These are phyloP conservation scores for Eucidaris tribuloides DNA, from an alignment of 35 echinoderm and acorn worm genomes.

Conservation along the genomic window DNA sequence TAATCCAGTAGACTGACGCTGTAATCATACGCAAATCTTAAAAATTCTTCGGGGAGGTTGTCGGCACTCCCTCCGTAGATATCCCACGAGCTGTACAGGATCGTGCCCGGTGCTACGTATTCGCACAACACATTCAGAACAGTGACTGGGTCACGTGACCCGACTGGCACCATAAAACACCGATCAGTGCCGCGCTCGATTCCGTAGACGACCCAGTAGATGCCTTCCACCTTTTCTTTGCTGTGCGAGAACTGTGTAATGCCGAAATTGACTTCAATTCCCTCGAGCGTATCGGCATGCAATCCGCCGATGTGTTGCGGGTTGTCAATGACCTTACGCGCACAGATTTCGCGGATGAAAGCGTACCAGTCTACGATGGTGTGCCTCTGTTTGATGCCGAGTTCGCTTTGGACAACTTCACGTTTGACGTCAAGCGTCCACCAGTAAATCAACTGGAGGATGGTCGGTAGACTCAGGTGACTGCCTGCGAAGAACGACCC, in stretches of 20 bases:
- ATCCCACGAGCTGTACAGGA: too few species aligned
- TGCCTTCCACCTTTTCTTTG: not conserved
- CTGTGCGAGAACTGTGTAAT: not conserved
- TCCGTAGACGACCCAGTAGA: not conserved
- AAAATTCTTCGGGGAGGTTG: not conserved
- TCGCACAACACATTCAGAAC: not conserved
- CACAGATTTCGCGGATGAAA: not conserved
- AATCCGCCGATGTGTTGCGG: not conserved
- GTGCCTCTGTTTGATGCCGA: not conserved
- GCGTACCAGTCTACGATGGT: constrained; percentile 2
- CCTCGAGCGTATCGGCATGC: not conserved
- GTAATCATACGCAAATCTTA: not conserved
- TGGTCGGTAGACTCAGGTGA: not conserved
- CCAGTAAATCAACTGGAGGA: not conserved
- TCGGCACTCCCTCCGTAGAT: too few species aligned
- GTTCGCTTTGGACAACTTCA: not conserved
- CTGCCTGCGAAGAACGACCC: constrained; percentile 2
- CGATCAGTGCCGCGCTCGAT: not conserved
- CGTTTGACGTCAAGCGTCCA: not conserved
- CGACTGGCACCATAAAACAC: not conserved
- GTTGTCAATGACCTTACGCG: not conserved
- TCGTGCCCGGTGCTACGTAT: not conserved
- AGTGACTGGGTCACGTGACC: not conserved
- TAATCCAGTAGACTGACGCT: not conserved
- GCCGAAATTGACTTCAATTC: not conserved